Evolutionary conservation across 2,888 invertebrate genomes (phyloP).

Genomic region (Leptinotarsa rubiginosa): DNA sequence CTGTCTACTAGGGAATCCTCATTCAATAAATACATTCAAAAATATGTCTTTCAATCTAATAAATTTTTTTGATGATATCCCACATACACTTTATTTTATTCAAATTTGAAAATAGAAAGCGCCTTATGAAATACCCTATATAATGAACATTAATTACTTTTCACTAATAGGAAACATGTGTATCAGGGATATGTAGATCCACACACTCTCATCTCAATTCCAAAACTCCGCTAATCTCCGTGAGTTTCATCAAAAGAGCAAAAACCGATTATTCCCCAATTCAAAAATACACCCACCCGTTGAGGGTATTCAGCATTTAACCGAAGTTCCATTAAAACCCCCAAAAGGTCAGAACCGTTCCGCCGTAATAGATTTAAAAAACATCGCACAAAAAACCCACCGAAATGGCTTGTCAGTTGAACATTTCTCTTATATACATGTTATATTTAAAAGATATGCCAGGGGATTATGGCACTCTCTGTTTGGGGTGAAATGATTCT

Average conservation of each 20-base stretch:
- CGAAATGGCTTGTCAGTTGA: slow-evolving; percentile 37
- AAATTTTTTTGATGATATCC: too few species aligned
- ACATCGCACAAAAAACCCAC: slow-evolving; percentile 28
- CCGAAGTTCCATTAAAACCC: slow-evolving; percentile 30
- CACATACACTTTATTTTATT: too few species aligned
- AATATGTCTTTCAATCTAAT: too few species aligned
- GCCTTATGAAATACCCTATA: too few species aligned
- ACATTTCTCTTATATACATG: slow-evolving; percentile 36
- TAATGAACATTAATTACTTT: too few species aligned
- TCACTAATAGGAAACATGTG: too few species aligned
- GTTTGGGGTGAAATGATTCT: slow-evolving; percentile 36
- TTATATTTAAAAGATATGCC: slow-evolving; percentile 30
- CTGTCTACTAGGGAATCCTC: too few species aligned
- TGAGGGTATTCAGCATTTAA: neutral
- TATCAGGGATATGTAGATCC: too few species aligned
- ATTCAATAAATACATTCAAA: too few species aligned
- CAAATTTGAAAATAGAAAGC: too few species aligned
- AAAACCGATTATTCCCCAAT: neutral
- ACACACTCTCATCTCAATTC: neutral
- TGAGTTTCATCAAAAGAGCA: neutral
- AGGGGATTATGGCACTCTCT: slow-evolving; percentile 35
- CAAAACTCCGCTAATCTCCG: neutral
- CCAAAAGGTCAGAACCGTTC: slow-evolving; percentile 24
- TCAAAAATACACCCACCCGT: slow-evolving; percentile 7
- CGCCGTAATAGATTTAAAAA: slow-evolving; percentile 40